These are phyloP conservation scores for Erannis defoliaria DNA, from an alignment of 2,888 invertebrate species.

Conservation along the genomic window DNA sequence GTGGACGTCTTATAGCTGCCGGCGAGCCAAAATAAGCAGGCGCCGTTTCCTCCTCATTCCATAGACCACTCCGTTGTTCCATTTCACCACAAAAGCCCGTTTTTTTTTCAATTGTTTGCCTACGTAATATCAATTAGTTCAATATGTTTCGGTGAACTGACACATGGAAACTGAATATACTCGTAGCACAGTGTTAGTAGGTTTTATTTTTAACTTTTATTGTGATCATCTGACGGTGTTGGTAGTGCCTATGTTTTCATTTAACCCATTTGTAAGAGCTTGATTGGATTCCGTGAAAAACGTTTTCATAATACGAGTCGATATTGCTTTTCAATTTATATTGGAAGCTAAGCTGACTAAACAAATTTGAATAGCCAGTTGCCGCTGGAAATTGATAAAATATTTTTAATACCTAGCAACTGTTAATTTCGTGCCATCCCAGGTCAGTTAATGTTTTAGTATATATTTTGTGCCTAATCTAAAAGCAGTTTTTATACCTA, in stretches of 20 bases:
- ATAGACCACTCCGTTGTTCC: too few relatives aligned
- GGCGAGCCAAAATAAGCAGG: too few relatives aligned
- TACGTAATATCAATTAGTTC: not conserved
- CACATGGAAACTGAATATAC: not conserved
- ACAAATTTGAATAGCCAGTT: constrained; percentile 1
- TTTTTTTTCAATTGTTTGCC: too few relatives aligned
- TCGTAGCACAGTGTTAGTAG: not conserved
- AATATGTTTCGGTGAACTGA: not conserved
- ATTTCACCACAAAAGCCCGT: too few relatives aligned
- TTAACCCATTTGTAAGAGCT: constrained; percentile 11
- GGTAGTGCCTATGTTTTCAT: constrained; percentile 5
- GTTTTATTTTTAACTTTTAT: constrained; percentile 5
- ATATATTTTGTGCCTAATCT: not conserved
- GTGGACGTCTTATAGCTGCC: too few relatives aligned
- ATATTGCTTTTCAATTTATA: constrained; percentile 29
- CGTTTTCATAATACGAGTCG: constrained; percentile 9
- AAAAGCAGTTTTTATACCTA: too few relatives aligned
- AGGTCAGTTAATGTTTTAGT: not conserved
- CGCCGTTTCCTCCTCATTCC: too few relatives aligned
- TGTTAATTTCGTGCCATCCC: not conserved
- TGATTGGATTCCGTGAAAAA: constrained; percentile 32
- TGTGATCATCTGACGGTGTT: constrained; percentile 9
- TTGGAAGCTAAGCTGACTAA: constrained; percentile 32
- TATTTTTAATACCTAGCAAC: not conserved
- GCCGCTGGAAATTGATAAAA: not conserved